Conservation (phyloP, 2,888 invertebrate species). For the Glaucopsyche alexis region DNA sequence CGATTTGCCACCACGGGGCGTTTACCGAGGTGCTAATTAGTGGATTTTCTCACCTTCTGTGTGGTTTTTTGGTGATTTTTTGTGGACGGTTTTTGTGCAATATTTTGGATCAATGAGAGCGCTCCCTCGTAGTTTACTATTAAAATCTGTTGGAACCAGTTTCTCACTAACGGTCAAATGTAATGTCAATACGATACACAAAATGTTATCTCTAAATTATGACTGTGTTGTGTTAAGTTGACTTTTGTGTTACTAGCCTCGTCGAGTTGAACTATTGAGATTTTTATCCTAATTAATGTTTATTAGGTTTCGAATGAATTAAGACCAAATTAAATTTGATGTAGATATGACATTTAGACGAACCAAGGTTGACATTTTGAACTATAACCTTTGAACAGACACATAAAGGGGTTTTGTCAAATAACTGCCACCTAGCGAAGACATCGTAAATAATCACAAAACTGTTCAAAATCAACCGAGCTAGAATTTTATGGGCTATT, state of each 20-base stretch:
- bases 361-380: conserved; percentile 19
- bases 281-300: conserved; percentile 4
- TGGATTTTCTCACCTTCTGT: conserved; percentile 73
- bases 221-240: not conserved
- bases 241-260: conserved; percentile 3
- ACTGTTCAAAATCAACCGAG: not conserved
- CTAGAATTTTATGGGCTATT: conserved; percentile 13
- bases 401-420: conserved; percentile 1
- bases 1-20: conserved; percentile 57
- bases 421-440: conserved; percentile 9
- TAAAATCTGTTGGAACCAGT: conserved; percentile 29
- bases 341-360: conserved; percentile 7
- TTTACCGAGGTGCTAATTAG: conserved; percentile 65
- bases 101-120: conserved; percentile 27
- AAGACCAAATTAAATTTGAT: conserved; percentile 4
- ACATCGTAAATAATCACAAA: conserved; percentile 13
- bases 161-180: conserved; percentile 24
- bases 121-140: conserved; percentile 30
- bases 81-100: conserved; percentile 34
- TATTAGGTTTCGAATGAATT: not conserved
- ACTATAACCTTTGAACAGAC: conserved; percentile 6
- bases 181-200: conserved; percentile 22
- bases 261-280: not conserved
- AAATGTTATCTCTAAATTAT: conserved; percentile 11
- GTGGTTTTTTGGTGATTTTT: conserved; percentile 45